These are phyloP conservation scores for Cyanistes caeruleus DNA, from an alignment of 2,113 vertebrate species.

Conservation along the genomic window DNA sequence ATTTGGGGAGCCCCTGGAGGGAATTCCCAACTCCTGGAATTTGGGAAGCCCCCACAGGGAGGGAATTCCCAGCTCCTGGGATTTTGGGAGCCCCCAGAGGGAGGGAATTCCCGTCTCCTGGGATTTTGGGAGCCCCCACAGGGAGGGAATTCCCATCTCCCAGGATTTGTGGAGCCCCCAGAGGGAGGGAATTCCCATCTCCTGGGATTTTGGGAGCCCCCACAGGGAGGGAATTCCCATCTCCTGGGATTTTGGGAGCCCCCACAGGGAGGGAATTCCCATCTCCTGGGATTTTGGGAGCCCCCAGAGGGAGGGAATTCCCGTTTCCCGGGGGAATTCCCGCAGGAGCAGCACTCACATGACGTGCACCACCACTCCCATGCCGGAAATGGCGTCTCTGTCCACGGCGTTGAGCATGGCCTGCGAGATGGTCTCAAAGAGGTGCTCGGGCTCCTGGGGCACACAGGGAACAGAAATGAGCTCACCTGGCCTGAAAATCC, in stretches of 20 bases:
- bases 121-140: too few species aligned
- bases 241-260: too few species aligned
- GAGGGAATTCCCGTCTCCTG: too few species aligned
- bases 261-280: too few species aligned
- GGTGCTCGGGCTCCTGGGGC: conserved; percentile 88
- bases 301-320: too few species aligned
- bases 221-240: not conserved
- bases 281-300: too few species aligned
- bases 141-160: too few species aligned
- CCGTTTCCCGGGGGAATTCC: too few species aligned
- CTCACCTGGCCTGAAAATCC: not conserved
- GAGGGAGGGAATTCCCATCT: not conserved
- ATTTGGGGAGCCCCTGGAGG: not conserved
- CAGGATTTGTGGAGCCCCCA: too few species aligned
- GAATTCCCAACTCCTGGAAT: not conserved
- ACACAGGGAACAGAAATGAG: not conserved
- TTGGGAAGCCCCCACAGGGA: not conserved
- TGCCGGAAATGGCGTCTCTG: conserved; percentile 92
- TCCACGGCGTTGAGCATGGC: conserved; percentile 96
- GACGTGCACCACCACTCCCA: conserved; percentile 92
- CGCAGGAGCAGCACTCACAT: conserved; percentile 82
- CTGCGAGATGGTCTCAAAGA: conserved; percentile 97
- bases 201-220: too few species aligned
- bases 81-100: not conserved
- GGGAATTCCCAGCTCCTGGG: not conserved